Conservation (phyloP, 2,888 invertebrate species). For the Agrypnus murinus region DNA sequence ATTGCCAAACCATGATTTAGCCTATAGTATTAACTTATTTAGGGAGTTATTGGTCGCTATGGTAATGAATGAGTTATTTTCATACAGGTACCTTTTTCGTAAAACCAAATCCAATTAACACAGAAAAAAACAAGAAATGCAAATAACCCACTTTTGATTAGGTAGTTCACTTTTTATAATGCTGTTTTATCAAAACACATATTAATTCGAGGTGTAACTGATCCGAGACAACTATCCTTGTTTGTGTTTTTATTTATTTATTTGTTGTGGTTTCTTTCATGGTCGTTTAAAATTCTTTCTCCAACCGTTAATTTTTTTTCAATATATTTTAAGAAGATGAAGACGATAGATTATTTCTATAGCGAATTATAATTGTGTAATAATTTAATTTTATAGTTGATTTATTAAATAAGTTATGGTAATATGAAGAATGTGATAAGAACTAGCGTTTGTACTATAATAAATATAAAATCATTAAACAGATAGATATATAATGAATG, state of each 20-base stretch:
- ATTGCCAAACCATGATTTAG: no score
- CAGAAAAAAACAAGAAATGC: slow-evolving; percentile 7
- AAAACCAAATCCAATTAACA: no score
- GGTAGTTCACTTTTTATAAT: slow-evolving; percentile 23
- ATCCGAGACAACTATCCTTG: slow-evolving; percentile 2
- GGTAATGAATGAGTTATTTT: no score
- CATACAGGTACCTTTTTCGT: no score
- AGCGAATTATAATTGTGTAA: slow-evolving; percentile 12
- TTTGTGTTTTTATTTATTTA: slow-evolving; percentile 1
- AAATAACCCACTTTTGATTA: slow-evolving; percentile 15
- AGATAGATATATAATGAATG: slow-evolving; percentile 39
- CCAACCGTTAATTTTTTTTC: neutral
- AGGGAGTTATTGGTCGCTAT: no score
- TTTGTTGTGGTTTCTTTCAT: neutral
- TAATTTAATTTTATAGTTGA: slow-evolving; percentile 24
- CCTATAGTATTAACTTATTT: no score
- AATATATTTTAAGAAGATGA: neutral
- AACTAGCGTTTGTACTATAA: slow-evolving; percentile 3
- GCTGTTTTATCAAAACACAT: slow-evolving; percentile 7
- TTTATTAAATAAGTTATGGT: slow-evolving; percentile 34
- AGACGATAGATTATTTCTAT: slow-evolving; percentile 7
- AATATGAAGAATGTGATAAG: slow-evolving; percentile 24
- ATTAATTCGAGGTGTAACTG: neutral
- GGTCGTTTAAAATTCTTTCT: neutral
- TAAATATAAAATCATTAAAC: slow-evolving; percentile 39